A percentile compares a stretch with the other conserved stretches of the same genome.
Conservation (phyloP, 2,113 vertebrate species). For the Antigone vipio region DNA sequence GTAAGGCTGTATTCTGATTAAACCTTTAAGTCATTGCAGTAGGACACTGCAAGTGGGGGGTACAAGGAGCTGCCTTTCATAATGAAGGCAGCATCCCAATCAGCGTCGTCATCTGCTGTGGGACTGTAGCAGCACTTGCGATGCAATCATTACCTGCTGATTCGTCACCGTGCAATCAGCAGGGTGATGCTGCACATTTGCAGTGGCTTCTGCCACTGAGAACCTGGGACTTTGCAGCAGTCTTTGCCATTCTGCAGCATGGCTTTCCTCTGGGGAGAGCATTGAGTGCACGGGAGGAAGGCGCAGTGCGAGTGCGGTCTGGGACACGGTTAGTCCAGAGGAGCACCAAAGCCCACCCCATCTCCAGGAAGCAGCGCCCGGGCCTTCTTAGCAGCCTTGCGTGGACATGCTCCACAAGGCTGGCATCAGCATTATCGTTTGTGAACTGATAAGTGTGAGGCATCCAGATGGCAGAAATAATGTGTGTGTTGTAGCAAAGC, state of each 20-base stretch:
- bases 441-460: neutral
- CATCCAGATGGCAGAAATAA: neutral
- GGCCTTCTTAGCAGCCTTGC: neutral
- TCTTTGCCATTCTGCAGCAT: neutral
- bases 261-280: neutral
- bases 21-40: neutral
- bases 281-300: neutral
- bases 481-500: neutral
- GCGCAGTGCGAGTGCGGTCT: accelerated
- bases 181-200: neutral
- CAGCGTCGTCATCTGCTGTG: accelerated
- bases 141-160: neutral
- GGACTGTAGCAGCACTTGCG: neutral
- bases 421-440: neutral
- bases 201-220: neutral
- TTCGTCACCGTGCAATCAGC: neutral
- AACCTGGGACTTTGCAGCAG: neutral
- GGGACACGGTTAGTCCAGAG: accelerated
- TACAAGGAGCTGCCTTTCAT: neutral
- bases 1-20: neutral
- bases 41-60: neutral
- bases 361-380: neutral
- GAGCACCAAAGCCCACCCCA: neutral
- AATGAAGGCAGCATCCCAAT: neutral
- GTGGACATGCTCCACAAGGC: accelerated